phyloP scores from a whole-genome alignment of 1,140 invertebrate species.

The Coenobita brevimanus region DNA sequence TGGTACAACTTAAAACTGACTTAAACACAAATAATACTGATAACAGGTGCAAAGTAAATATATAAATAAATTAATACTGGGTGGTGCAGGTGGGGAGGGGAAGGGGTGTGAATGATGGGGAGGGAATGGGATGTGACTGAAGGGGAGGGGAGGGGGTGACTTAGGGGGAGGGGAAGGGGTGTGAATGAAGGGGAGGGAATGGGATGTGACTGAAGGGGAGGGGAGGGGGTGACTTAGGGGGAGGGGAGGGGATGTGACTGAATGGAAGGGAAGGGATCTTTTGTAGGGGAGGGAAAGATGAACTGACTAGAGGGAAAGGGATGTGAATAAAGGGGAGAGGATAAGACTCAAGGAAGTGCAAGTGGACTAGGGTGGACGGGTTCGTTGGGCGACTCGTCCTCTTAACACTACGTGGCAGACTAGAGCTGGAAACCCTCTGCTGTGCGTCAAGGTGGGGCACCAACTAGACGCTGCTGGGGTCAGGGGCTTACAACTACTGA shows the following conservation, averaged over 20 bases:
- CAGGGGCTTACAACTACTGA: background rate
- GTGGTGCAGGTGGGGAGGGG: background rate
- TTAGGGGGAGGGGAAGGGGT: background rate
- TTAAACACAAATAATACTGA: background rate
- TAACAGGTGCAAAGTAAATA: background rate
- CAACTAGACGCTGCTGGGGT: background rate
- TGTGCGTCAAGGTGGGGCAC: background rate
- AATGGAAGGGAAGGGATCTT: no score
- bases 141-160: background rate
- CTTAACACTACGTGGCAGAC: conserved; percentile 18
- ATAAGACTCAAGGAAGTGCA: background rate
- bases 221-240: no score
- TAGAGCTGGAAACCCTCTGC: conserved; percentile 8
- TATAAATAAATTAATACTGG: background rate
- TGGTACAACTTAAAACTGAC: background rate
- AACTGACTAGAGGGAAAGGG: background rate
- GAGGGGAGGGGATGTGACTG: no score
- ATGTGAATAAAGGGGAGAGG: background rate
- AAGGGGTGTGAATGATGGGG: background rate
- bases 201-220: no score
- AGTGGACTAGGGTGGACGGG: background rate
- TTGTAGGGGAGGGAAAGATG: background rate
- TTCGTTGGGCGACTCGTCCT: conserved; percentile 43
- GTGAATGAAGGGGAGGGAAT: background rate
- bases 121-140: no score